Evolutionary conservation across 2,888 invertebrate genomes (phyloP), one percentile per base, ranked within the genome.

Genomic region (Heliconius cydno): DNA sequence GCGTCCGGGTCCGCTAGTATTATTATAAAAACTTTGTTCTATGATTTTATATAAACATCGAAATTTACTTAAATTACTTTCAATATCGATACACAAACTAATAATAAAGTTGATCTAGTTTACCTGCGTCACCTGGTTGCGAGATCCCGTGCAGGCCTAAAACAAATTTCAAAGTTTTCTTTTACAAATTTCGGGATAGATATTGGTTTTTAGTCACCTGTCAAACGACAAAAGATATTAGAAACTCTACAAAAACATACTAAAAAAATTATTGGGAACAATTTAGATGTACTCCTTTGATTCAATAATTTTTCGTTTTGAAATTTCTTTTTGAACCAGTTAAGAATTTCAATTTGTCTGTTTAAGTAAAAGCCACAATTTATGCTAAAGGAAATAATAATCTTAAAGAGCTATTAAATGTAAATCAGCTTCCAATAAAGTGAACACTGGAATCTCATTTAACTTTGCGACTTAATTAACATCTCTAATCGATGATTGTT

Each of bases 141-240:
- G 89, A 85, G 90, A 87, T 88, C 89, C 91, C 87, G 92, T 84
- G 87, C 92, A 92, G 92, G 92, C 92, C 92, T 92, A 92, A 91
- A 93, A 93, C 92, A 93, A 92, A 92, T 92, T 92, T 90, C 87
- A 90, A 92, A 91, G 86, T 88, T 88, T 90, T 89, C 88, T 89
- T 90, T 89, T 90, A 91, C 89, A 91, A 89, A 82, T 87, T 87
- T 89, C 87, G 83, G 84, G 86, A 88, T 89, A 89, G 87, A 88
- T 87, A 87, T 87, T 73, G 60, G 30, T 34, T 73, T 73, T 60
- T 30, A 60, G 57, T 34, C 60, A 57, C 60, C 73, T 60, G 73
- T 57, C 73, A 73, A 73, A n/a, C n/a, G 60, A 38, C 41, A 38
- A 73, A 73, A 73, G 60, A 57, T 60, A 38, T 73, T 57, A 57